Evolutionary conservation across 1,140 invertebrate species (phyloP), one percentile per base, ranked within the genome.

Genomic region (Caenorhabditis inopinata): DNA sequence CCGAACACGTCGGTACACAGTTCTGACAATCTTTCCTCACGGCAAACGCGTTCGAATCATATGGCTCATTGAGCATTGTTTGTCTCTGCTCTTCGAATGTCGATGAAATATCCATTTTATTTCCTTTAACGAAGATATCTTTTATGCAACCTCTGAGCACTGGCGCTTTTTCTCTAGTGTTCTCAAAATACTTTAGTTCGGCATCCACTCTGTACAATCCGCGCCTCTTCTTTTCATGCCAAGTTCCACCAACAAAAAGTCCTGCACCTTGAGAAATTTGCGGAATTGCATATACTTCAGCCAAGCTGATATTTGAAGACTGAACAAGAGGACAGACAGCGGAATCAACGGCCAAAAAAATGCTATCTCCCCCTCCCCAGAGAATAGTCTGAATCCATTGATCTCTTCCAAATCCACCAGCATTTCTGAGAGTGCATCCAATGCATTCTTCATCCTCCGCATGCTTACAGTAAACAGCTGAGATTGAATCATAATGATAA

Each of bases 241-340:
- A 79, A 1, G 62, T 79, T 49, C 78, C 78, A 27, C 78, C 78
- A 9, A 79, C 25, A 27, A 79, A 79, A 9, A 79, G 68, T 49
- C 78, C 78, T 0, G 46, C 73, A 2, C 78, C 78, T 49, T 74
- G 45, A 32, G 73, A 49, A 29, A 79, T 42, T 12, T 58, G 35
- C n/a, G 78, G 78, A 25, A 79, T 47, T 7, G 78, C 58, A 25
- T 79, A 79, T 14, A 75, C 78, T 74, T 79, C 78, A 35, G 29
- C 78, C n/a, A 68, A 74, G 29, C 78, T 46, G 45, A 58, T 35
- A 27, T 79, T 58, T n/a, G 62, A 12, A 49, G 23, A 74, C 42
- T 48, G 23, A 49, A 74, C 18, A 16, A 79, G 68, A 25, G 46
- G 27, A 74, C 78, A 79, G n/a, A 58, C 68, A 12, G 35, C 21